Base-by-base conservation (phyloP, 2,888 invertebrate genomes). In the Cabera pusaria region DNA sequence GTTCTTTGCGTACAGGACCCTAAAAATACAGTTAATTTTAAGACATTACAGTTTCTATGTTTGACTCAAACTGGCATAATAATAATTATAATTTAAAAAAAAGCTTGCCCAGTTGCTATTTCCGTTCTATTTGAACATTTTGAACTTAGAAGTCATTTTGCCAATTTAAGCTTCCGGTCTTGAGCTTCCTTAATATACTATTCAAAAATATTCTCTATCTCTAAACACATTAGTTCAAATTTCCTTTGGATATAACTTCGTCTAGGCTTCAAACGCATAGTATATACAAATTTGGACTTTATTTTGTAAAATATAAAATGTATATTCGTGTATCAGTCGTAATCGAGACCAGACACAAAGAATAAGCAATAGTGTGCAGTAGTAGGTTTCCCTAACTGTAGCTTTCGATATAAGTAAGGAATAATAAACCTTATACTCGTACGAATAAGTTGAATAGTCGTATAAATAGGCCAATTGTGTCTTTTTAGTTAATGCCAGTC, bases 91-190 rank as follows among this genome's bases (percentile, higher is more conserved):
- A n/a, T n/a, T n/a, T n/a, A n/a, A n/a, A n/a, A n/a, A n/a, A n/a
- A n/a, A n/a, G n/a, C n/a, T n/a, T n/a, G n/a, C n/a, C n/a, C n/a
- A n/a, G n/a, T n/a, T n/a, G n/a, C n/a, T n/a, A n/a, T n/a, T n/a
- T n/a, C n/a, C n/a, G n/a, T n/a, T n/a, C n/a, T n/a, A n/a, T n/a
- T n/a, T n/a, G n/a, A n/a, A n/a, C n/a, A n/a, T n/a, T n/a, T n/a
- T n/a, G n/a, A n/a, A n/a, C 43, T 35, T 42, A 25, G 26, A 32
- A 34, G 22, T 31, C 38, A 26, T 26, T 26, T 27, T 19, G 11
- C 10, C 41, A 36, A 40, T 47, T 43, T 29, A 40, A 39, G 41
- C 41, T 42, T 35, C 36, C 34, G 50, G 40, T 43, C 36, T 10
- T 6, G 6, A 45, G 42, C 33, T 34, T 44, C 41, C 24, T 20